These are phyloP conservation scores for Mellivora capensis DNA, from an alignment of 2,113 vertebrate species.

Conservation along the genomic window DNA sequence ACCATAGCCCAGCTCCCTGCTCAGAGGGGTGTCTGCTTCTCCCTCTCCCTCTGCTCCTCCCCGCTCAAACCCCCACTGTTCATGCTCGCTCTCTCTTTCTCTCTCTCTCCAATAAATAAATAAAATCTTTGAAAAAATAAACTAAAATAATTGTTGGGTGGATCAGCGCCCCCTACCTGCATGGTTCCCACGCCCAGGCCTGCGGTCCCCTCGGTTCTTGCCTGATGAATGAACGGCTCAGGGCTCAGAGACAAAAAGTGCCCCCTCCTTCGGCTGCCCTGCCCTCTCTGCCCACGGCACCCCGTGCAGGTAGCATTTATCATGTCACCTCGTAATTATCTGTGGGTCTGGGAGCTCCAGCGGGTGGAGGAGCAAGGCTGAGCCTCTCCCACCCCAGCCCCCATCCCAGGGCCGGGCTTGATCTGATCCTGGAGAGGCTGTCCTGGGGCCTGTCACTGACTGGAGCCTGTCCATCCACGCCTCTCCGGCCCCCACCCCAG, in stretches of 20 bases:
- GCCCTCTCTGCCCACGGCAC: not conserved
- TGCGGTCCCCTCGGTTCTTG: not conserved
- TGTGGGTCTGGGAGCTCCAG: not conserved
- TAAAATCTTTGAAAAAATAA: not conserved
- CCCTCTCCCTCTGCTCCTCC: too few relatives aligned
- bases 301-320: not conserved
- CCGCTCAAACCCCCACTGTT: too few relatives aligned
- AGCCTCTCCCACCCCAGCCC: not conserved
- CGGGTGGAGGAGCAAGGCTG: not conserved
- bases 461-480: not conserved
- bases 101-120: not conserved
- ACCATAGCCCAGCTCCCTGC: too few relatives aligned
- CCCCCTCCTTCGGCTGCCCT: not conserved
- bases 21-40: too few relatives aligned
- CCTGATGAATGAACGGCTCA: not conserved
- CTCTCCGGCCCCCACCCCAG: not conserved
- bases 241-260: not conserved
- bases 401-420: not conserved
- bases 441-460: fast-evolving
- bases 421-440: not conserved
- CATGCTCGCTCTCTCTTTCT: not conserved
- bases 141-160: not conserved
- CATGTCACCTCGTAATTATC: slow-evolving; percentile 34
- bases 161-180: not conserved
- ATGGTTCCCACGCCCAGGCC: not conserved